Conservation (phyloP, 2,113 vertebrate species). For the Fregetta grallaria region DNA sequence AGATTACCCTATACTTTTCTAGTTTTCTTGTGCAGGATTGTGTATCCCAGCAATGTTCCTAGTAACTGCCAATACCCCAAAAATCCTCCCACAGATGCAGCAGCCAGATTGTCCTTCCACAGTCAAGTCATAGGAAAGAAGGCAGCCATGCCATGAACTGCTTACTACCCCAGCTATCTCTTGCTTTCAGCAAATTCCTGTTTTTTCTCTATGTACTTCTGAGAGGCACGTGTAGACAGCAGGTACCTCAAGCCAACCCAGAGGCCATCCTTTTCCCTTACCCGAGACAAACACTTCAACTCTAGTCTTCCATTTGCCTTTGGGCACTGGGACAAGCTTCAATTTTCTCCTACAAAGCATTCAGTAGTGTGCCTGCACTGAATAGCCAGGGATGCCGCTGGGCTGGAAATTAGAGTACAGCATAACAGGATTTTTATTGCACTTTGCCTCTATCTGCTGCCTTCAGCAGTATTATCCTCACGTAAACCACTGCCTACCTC, state of each 20-base stretch:
- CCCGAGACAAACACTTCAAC: neutral
- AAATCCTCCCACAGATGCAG: neutral
- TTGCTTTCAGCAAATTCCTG: neutral
- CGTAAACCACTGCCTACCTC: neutral
- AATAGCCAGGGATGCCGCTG: neutral
- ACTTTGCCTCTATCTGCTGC: neutral
- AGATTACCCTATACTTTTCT: neutral
- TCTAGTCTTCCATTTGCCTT: neutral
- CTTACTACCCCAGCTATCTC: neutral
- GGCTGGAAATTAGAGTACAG: neutral
- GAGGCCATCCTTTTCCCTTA: neutral
- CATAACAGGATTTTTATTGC: neutral
- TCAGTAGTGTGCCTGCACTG: neutral
- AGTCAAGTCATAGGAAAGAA: neutral
- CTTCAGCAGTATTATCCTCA: neutral
- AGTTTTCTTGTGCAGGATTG: neutral
- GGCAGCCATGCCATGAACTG: neutral
- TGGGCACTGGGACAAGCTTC: neutral
- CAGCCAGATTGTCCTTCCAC: neutral
- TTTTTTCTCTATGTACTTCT: neutral
- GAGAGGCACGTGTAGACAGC: neutral
- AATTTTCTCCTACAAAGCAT: neutral
- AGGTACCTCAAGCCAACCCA: neutral
- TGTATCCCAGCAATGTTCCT: neutral
- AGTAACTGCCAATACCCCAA: neutral